These are phyloP conservation scores for Fundulus diaphanus DNA, from an alignment of 2,797 vertebrate species.

Conservation along the genomic window DNA sequence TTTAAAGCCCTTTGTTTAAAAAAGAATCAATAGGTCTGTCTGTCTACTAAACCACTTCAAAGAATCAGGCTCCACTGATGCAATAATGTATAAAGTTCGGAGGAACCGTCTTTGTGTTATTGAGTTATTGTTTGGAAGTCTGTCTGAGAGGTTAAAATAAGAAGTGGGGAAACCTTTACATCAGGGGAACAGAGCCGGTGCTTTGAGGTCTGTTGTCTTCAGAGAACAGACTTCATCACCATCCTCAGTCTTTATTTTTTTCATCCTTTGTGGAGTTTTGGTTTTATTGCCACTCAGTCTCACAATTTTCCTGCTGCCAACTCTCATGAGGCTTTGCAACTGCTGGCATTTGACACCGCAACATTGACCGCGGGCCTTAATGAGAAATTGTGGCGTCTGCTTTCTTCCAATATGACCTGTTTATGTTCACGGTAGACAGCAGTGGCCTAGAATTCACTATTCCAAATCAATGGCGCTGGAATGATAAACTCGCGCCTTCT, in stretches of 20 bases:
- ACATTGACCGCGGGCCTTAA: slow-evolving; percentile 50
- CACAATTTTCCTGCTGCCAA: slow-evolving; percentile 24
- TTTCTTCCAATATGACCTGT: slow-evolving; percentile 51
- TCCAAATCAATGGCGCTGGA: slow-evolving; percentile 56
- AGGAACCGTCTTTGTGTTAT: slow-evolving; percentile 54
- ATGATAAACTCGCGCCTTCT: slow-evolving; percentile 46
- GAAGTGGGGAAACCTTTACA: slow-evolving; percentile 40
- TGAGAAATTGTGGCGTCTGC: slow-evolving; percentile 50
- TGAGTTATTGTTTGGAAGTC: slow-evolving; percentile 59
- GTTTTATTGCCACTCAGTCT: slow-evolving; percentile 17
- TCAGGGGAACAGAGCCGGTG: slow-evolving; percentile 13
- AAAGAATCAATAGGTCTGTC: slow-evolving; percentile 66
- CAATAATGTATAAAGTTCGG: slow-evolving; percentile 67
- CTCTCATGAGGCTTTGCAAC: slow-evolving; percentile 44
- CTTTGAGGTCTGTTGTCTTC: slow-evolving; percentile 46
- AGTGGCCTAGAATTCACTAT: slow-evolving; percentile 49
- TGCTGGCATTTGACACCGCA: slow-evolving; percentile 24
- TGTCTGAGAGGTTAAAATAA: slow-evolving; percentile 55
- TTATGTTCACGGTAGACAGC: slow-evolving; percentile 41
- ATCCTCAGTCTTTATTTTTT: slow-evolving; percentile 16
- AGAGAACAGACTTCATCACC: slow-evolving; percentile 38
- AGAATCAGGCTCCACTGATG: slow-evolving; percentile 55
- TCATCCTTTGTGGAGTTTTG: slow-evolving; percentile 16
- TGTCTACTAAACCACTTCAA: slow-evolving; percentile 62
- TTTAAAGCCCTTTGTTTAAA: slow-evolving; percentile 56